Evolutionary conservation across 1,140 invertebrate species (phyloP).

Genomic region (Adoxophyes honmai): DNA sequence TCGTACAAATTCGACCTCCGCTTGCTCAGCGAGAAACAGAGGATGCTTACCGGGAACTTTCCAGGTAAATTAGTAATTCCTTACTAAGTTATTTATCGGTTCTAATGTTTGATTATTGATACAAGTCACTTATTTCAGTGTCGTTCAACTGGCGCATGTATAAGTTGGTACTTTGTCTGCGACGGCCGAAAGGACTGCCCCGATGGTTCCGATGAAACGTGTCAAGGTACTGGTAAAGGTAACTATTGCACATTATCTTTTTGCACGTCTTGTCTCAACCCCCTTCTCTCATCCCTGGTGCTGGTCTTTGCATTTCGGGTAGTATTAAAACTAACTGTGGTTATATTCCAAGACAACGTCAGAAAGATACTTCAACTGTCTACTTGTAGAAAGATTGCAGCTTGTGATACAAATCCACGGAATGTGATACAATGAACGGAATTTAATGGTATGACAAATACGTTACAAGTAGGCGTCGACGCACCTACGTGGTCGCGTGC

Average conservation of each 20-base stretch:
- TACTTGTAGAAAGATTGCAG: too few species aligned
- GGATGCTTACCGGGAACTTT: conserved; percentile 91
- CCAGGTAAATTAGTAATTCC: conserved; percentile 78
- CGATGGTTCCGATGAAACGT: conserved; percentile 91
- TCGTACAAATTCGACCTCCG: conserved; percentile 71
- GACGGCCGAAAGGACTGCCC: conserved; percentile 93
- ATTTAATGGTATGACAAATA: too few species aligned
- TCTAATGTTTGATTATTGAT: not conserved
- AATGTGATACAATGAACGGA: too few species aligned
- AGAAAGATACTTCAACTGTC: too few species aligned
- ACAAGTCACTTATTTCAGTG: conserved; percentile 77
- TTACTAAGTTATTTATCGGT: conserved; percentile 1
- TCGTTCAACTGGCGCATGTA: conserved; percentile 88
- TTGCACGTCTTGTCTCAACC: conserved; percentile 28
- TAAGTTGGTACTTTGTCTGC: conserved; percentile 95
- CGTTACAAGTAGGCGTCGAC: too few species aligned
- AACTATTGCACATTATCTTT: conserved; percentile 52
- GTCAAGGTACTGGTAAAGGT: conserved; percentile 75
- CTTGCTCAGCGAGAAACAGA: conserved; percentile 83
- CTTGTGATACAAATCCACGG: too few species aligned
- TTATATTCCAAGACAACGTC: too few species aligned
- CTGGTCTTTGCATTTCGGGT: too few species aligned
- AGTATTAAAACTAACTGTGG: too few species aligned
- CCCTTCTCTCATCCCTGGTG: conserved; percentile 4
- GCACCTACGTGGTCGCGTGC: conserved; percentile 2